Evolutionary conservation across 2,888 invertebrate genomes (phyloP), one percentile per base, ranked within the genome.

Genomic region (Blera fallax): DNA sequence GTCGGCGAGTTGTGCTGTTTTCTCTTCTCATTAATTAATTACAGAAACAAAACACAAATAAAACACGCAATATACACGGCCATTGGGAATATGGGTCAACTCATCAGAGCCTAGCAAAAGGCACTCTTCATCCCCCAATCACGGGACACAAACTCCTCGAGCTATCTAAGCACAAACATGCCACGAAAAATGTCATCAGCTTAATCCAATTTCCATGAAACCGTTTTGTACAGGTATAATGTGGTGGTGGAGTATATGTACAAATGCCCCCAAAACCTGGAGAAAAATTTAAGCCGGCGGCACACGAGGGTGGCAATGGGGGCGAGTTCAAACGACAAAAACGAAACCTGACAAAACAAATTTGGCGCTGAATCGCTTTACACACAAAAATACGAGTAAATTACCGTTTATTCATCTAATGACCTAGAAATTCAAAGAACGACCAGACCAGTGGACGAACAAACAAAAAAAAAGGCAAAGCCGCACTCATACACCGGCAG

Each of bases 391-490:
- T 58, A 18, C 43, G 37, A 37, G 50, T 24, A 76, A 74, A 84
- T 80, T 84, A 84, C 84, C 84, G 84, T 84, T 84, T 84, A 74
- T 80, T 80, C 80, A 74, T 84, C 84, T 80, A 84, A 84, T 84
- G 84, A 84, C 84, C 84, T 84, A 84, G 80, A 84, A 84, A 74
- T 76, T 84, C 74, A 80, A 74, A 74, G 79, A 74, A 14, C 67
- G 52, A 73, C 40, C n/a, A 54, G 70, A 43, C 50, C 62, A 32
- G 60, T 58, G 56, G 54, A 64, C 74, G 34, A 32, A n/a, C 2
- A 40, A 48, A 40, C 56, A 50, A 73, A 54, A 32, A 45, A 45
- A 65, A 52, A 40, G 32, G 40, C 24, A 56, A 34, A 70, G 16
- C 24, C 27, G 29, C 69, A 77, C 70, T 24, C 58, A 58, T 14